Evolutionary conservation across 92 coral and sea anemone genomes (phyloP), one percentile per base, ranked within the genome.

Genomic region (Epizoanthus ramosus): DNA sequence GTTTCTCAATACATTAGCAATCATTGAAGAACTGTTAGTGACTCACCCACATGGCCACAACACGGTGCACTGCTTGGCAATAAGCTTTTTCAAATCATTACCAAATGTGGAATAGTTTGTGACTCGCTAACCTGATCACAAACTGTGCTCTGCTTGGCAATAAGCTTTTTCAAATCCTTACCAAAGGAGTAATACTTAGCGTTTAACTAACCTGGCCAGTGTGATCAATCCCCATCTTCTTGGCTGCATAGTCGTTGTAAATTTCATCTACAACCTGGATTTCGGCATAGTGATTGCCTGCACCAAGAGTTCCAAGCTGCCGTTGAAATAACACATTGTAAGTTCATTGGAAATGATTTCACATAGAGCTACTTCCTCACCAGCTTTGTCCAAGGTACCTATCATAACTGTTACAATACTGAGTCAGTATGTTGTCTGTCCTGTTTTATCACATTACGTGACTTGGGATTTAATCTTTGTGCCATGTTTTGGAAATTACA

Each of bases 201-300:
- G 54, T 0, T 16, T 9, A 12, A 17, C n/a, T 63, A 63, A 95
- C 99, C 92, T 96, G 99, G 37, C 99, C 99, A 23, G 58, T 89
- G 82, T 90, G 99, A 82, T 96, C 99, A n/a, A 96, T 86, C 53
- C 99, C 99, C 99, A 96, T 96, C 68, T 96, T 96, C 84, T 94
- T 96, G n/a, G 99, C 99, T 68, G 99, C 98, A 85, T 89, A 88
- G 24, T 75, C 88, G 63, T 96, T 81, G 73, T 83, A 96, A 23
- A 96, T 96, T 56, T 94, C 98, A 85, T 96, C 99, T 2, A 96
- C 99, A n/a, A 94, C 97, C 75, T 96, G 99, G 58, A 96, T 94
- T 75, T 96, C 99, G 15, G 99, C 98, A 69, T 96, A 96, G 86
- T 96, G 99, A 79, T 96, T 96, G 16, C 99, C 99, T 24, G 99